Percentiles rank a stretch among this genome's conserved stretches.
Evolutionary conservation across 2,797 vertebrate species (phyloP).

Genomic region (Cynopterus sphinx): DNA sequence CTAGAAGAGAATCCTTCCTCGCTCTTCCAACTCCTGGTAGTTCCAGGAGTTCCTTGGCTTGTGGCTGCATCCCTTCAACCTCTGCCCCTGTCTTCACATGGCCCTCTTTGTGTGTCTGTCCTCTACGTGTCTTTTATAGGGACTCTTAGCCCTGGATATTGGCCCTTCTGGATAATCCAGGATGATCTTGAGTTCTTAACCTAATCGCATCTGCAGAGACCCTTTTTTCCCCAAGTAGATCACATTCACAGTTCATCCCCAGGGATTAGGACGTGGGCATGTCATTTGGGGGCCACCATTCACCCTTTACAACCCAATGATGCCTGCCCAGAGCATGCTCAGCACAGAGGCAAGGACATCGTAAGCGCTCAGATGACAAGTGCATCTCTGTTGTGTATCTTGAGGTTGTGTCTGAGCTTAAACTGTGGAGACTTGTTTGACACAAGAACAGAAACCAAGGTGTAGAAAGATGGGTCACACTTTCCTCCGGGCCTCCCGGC

Average conservation of each 20-base stretch:
- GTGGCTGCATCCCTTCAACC: rapidly evolving
- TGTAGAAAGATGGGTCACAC: not conserved
- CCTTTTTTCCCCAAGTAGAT: not conserved
- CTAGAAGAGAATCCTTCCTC: not conserved
- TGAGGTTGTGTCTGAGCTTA: not conserved
- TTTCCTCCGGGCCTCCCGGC: not conserved
- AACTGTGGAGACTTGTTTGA: too few species aligned
- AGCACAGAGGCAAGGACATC: not conserved
- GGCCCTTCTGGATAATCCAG: not conserved
- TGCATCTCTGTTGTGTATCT: rapidly evolving
- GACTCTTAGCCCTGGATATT: not conserved
- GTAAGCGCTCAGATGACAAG: rapidly evolving
- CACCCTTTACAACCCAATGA: too few species aligned
- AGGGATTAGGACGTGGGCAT: not conserved
- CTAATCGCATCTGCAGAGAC: not conserved
- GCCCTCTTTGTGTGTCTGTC: not conserved
- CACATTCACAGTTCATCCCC: not conserved
- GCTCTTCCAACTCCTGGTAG: not conserved
- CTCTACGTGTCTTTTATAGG: not conserved
- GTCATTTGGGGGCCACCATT: not conserved
- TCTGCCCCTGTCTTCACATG: not conserved
- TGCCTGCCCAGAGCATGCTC: rapidly evolving
- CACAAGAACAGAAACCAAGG: not conserved
- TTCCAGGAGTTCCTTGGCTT: not conserved
- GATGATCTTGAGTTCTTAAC: not conserved